Evolutionary conservation across 1,140 invertebrate species (phyloP), one percentile per base, ranked within the genome.

Genomic region (Phymastichus coffea): DNA sequence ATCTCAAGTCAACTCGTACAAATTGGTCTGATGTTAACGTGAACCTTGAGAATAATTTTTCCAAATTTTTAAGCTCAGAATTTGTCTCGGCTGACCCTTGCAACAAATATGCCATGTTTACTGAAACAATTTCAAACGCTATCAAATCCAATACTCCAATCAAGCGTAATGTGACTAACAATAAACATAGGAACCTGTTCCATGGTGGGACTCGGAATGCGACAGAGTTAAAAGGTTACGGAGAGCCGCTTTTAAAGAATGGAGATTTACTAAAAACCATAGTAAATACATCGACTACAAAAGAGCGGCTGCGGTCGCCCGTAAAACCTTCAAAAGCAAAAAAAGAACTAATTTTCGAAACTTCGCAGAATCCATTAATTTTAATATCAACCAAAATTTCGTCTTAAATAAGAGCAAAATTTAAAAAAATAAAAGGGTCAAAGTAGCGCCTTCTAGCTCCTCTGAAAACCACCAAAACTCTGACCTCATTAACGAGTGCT

Each of bases 211-310:
- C n/a, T n/a, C n/a, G n/a, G n/a, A n/a, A n/a, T n/a, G n/a, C n/a
- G n/a, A n/a, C n/a, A n/a, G 52, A 63, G 9, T 44, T 28, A 44
- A 44, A 33, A 22, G 17, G 23, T 12, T 52, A n/a, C 52, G 33
- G 30, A 55, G 14, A 43, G 56, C 55, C 1, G 33, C 30, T 17
- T 60, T 26, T n/a, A 65, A 61, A 43, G 60, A 61, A 49, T 64
- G 63, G 63, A n/a, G 53, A 58, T 55, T 26, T 22, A 19, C 58
- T 12, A 17, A 37, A 14, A 38, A 26, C 15, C 14, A 43, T 10
- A 12, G 22, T 3, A 53, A 61, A 9, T 20, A 38, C 0, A 58
- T 61, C 6, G 14, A 41, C 8, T 64, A 58, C 37, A 61, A 61
- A n/a, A 54, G 53, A 49, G n/a, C n/a, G 2, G 3, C 1, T 8